These are phyloP conservation scores for Diceros bicornis DNA, from an alignment of 2,797 vertebrate species.

Conservation along the genomic window DNA sequence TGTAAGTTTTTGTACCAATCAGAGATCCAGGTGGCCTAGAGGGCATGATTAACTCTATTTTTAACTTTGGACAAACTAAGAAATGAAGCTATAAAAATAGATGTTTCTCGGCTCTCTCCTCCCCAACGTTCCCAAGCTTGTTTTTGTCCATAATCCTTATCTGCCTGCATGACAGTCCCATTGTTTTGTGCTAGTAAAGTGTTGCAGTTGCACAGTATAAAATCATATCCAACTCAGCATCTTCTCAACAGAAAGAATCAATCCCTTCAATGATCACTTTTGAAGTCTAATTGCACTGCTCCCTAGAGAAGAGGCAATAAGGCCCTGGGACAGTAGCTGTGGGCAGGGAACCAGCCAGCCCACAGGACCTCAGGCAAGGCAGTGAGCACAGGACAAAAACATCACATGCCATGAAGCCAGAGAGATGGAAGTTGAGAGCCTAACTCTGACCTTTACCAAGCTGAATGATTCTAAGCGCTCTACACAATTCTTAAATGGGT, in stretches of 20 bases:
- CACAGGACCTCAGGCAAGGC: background rate
- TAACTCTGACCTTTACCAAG: background rate
- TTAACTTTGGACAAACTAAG: constrained; percentile 70
- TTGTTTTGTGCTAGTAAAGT: background rate
- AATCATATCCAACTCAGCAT: background rate
- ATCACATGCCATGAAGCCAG: background rate
- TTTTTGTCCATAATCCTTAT: background rate
- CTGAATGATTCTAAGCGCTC: background rate
- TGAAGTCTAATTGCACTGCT: constrained; percentile 1
- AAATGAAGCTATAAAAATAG: constrained; percentile 66
- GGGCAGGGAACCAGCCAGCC: background rate
- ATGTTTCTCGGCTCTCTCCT: constrained; percentile 5
- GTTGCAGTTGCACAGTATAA: background rate
- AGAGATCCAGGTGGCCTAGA: background rate
- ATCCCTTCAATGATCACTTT: background rate
- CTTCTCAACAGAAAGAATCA: background rate
- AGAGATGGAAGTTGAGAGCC: background rate
- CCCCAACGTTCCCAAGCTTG: background rate
- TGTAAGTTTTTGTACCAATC: background rate
- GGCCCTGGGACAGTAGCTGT: background rate
- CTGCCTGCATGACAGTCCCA: background rate
- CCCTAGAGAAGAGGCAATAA: background rate
- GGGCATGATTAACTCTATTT: constrained; percentile 60
- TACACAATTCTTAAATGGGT: background rate
- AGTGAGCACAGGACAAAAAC: background rate